phyloP scores from a whole-genome alignment of 2,113 vertebrate species.

The Phoxinus phoxinus region DNA sequence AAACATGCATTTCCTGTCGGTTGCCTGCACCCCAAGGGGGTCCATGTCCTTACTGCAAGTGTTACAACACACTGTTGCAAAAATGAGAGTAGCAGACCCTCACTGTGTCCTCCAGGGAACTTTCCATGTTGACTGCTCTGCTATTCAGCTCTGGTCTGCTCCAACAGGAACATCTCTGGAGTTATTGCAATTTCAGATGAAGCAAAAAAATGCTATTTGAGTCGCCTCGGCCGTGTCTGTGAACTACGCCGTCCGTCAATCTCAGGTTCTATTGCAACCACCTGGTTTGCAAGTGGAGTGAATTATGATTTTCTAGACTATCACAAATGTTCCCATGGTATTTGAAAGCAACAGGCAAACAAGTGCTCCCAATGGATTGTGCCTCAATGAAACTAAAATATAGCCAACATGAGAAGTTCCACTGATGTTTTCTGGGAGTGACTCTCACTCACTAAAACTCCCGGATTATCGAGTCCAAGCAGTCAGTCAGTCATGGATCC shows the following conservation, averaged over 20 bases:
- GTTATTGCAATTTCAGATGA: constrained; percentile 39
- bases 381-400: constrained; percentile 27
- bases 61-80: constrained; percentile 10
- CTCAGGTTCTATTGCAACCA: constrained; percentile 5
- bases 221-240: background rate
- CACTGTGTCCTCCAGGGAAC: constrained; percentile 29
- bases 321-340: constrained; percentile 20
- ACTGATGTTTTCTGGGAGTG: constrained; percentile 9
- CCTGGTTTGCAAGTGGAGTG: constrained; percentile 8
- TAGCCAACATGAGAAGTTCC: constrained; percentile 3
- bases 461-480: background rate
- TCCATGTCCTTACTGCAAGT: background rate
- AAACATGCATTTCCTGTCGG: constrained; percentile 29
- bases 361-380: constrained; percentile 3
- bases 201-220: constrained; percentile 4
- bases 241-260: background rate
- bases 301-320: constrained; percentile 19
- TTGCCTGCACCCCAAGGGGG: constrained; percentile 10
- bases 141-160: constrained; percentile 2
- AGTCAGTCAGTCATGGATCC: background rate
- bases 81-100: constrained; percentile 37
- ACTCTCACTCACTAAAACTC: constrained; percentile 2
- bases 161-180: constrained; percentile 4
- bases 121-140: constrained; percentile 14
- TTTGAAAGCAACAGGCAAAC: constrained; percentile 36